Conservation (phyloP, 2,888 invertebrate genomes). For the Drymonia ruficornis region DNA sequence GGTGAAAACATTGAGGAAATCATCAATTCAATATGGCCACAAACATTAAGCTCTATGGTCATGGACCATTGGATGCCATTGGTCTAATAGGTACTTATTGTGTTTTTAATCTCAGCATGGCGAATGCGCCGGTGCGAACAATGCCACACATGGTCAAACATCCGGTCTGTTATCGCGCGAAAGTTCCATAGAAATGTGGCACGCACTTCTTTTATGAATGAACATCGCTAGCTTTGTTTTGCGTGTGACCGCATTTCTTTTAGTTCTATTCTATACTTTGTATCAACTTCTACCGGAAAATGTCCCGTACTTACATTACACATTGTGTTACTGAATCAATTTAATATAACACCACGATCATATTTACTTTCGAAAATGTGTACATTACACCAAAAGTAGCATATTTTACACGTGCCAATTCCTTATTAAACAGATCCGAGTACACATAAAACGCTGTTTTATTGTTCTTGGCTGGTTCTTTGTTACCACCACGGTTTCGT, state of each 20-base stretch:
- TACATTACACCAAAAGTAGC: background rate
- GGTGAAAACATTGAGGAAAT: slow-evolving; percentile 30
- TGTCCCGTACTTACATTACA: no score
- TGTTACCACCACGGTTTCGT: slow-evolving; percentile 31
- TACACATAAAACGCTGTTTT: slow-evolving; percentile 23
- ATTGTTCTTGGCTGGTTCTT: slow-evolving; percentile 27
- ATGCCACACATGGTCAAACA: slow-evolving; percentile 75
- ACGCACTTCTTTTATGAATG: slow-evolving; percentile 60
- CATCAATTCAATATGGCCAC: slow-evolving; percentile 24
- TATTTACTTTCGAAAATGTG: background rate
- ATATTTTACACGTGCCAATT: slow-evolving; percentile 1
- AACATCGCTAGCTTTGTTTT: slow-evolving; percentile 49
- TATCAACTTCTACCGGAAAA: background rate
- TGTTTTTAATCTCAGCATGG: slow-evolving; percentile 38
- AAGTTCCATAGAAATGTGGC: slow-evolving; percentile 60
- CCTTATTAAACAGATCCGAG: background rate
- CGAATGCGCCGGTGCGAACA: slow-evolving; percentile 60
- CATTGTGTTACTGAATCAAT: background rate
- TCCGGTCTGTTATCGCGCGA: slow-evolving; percentile 73
- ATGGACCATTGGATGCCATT: slow-evolving; percentile 22
- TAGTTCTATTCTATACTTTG: slow-evolving; percentile 7
- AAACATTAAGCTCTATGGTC: slow-evolving; percentile 16
- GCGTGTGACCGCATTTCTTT: slow-evolving; percentile 29
- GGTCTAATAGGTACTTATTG: slow-evolving; percentile 33
- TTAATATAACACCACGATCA: background rate